Evolutionary conservation across 2,113 vertebrate genomes (phyloP).

Genomic region (Triplophysa rosa): DNA sequence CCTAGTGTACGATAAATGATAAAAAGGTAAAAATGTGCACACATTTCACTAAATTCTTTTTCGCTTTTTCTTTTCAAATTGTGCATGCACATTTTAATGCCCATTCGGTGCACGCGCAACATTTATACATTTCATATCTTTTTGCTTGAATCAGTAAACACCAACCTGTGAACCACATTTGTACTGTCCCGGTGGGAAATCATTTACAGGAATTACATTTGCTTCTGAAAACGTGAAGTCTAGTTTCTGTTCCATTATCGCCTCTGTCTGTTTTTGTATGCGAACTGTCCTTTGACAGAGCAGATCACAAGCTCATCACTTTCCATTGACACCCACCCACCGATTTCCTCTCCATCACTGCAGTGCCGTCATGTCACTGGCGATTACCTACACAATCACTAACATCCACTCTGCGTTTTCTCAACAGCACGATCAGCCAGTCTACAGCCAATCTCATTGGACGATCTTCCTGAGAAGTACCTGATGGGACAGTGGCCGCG

Average conservation of each 20-base stretch:
- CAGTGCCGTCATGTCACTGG: not conserved
- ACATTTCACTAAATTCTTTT: too few relatives aligned
- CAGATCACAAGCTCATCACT: not conserved
- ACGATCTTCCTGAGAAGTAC: slow-evolving; percentile 94
- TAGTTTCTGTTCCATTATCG: not conserved
- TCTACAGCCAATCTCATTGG: slow-evolving; percentile 88
- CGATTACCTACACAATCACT: not conserved
- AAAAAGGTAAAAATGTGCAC: not conserved
- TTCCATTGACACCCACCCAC: slow-evolving; percentile 9
- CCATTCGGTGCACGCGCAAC: too few relatives aligned
- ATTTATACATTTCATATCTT: too few relatives aligned
- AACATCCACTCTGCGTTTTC: slow-evolving; percentile 1
- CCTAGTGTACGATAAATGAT: too few relatives aligned
- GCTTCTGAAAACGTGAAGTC: too few relatives aligned
- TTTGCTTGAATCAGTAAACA: not conserved
- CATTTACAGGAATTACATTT: too few relatives aligned
- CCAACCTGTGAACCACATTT: too few relatives aligned
- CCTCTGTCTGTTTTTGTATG: slow-evolving; percentile 6
- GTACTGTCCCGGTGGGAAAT: too few relatives aligned
- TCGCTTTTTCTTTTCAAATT: too few relatives aligned
- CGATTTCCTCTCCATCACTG: slow-evolving; percentile 4
- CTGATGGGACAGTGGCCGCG: slow-evolving; percentile 98
- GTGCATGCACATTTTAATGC: too few relatives aligned
- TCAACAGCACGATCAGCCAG: slow-evolving; percentile 85
- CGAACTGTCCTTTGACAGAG: not conserved